Conservation (phyloP, 1,140 invertebrate species). For the Eciton burchellii region DNA sequence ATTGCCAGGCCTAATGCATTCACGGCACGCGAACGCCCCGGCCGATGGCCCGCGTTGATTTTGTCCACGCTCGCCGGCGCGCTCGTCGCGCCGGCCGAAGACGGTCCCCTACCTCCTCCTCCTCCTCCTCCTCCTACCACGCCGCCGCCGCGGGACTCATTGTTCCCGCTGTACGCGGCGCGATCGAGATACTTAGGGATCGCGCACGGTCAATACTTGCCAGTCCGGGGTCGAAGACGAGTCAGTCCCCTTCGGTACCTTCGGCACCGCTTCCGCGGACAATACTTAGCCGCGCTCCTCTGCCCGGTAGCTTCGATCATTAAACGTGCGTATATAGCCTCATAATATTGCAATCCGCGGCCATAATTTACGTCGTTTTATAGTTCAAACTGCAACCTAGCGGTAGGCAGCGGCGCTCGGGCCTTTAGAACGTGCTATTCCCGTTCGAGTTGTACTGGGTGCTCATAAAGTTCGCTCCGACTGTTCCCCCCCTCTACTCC, state of each 20-base stretch:
- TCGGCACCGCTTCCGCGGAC: slow-evolving; percentile 76
- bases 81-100: not conserved
- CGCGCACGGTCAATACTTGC: slow-evolving; percentile 74
- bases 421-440: slow-evolving; percentile 83
- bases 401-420: slow-evolving; percentile 77
- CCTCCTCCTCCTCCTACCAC: no score
- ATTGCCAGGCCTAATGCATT: slow-evolving; percentile 76
- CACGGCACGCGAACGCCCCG: slow-evolving; percentile 64
- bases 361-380: slow-evolving; percentile 86
- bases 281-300: slow-evolving; percentile 81
- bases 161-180: not conserved
- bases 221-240: slow-evolving; percentile 66
- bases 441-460: slow-evolving; percentile 83
- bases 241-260: slow-evolving; percentile 54
- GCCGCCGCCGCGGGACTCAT: no score
- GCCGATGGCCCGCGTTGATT: slow-evolving; percentile 56
- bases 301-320: slow-evolving; percentile 85
- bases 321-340: slow-evolving; percentile 86
- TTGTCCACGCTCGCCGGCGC: slow-evolving; percentile 58
- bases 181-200: slow-evolving; percentile 22
- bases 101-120: not conserved
- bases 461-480: slow-evolving; percentile 83
- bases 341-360: slow-evolving; percentile 86
- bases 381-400: slow-evolving; percentile 85
- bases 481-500: slow-evolving; percentile 79